Percentiles rank a stretch among this genome's conserved stretches.
These are phyloP conservation scores for Polypedilum vanderplanki DNA, from an alignment of 1,140 invertebrate species.

Conservation along the genomic window DNA sequence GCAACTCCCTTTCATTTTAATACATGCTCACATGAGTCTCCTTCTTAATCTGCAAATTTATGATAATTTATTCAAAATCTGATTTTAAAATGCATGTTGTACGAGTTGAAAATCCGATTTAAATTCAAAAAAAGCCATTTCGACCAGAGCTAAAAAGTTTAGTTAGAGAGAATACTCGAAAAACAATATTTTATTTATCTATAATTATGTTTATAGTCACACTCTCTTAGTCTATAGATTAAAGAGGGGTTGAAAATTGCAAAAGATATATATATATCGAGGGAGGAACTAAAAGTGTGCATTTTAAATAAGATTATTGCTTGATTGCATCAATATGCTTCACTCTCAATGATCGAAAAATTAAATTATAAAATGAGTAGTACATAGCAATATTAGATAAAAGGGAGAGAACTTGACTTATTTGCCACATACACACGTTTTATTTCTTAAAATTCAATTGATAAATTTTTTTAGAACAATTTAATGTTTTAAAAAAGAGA, in stretches of 20 bases:
- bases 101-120: slow-evolving; percentile 4
- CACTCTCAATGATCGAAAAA: background rate
- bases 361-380: too few relatives aligned
- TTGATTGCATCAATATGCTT: slow-evolving; percentile 28
- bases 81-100: slow-evolving; percentile 12
- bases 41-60: slow-evolving; percentile 23
- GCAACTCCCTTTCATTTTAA: background rate
- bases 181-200: slow-evolving; percentile 28
- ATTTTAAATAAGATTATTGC: slow-evolving; percentile 29
- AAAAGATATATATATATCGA: background rate
- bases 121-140: background rate
- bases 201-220: slow-evolving; percentile 21
- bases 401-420: too few relatives aligned
- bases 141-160: background rate
- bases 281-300: slow-evolving; percentile 7
- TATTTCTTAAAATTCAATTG: too few relatives aligned
- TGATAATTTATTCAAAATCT: slow-evolving; percentile 29
- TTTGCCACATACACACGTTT: too few relatives aligned
- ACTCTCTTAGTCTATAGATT: background rate
- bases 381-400: too few relatives aligned
- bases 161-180: background rate
- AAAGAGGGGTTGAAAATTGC: background rate
- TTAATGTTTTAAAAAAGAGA: too few relatives aligned
- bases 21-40: background rate
- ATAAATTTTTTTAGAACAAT: too few relatives aligned